Conservation (phyloP, 1,140 invertebrate genomes). For the Drosophila cardini region DNA sequence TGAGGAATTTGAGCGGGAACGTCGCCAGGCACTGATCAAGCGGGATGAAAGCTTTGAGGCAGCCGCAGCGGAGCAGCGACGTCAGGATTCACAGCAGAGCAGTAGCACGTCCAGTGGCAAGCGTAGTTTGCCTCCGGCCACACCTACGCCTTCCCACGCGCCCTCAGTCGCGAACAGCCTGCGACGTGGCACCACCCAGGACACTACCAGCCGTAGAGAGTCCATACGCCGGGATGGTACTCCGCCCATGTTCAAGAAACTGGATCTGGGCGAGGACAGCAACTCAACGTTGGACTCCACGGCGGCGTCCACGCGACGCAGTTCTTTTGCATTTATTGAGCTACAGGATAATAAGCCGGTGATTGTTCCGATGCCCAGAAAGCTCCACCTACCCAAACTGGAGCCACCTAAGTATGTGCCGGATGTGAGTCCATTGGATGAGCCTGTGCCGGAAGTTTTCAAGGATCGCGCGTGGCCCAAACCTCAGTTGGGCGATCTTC, state of each 20-base stretch:
- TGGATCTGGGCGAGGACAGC: conserved; percentile 58
- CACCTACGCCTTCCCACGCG: background rate
- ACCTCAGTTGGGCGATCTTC: conserved; percentile 40
- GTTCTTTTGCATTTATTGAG: conserved; percentile 84
- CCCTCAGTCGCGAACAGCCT: conserved; percentile 24
- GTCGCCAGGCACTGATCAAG: conserved; percentile 68
- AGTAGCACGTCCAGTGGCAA: conserved; percentile 70
- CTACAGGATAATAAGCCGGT: conserved; percentile 77
- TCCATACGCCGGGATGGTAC: conserved; percentile 54
- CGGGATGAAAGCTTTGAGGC: conserved; percentile 74
- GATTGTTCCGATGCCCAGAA: conserved; percentile 78
- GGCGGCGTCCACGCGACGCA: conserved; percentile 70
- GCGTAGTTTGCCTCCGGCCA: conserved; percentile 61
- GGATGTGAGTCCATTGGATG: conserved; percentile 44
- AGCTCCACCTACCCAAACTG: conserved; percentile 67
- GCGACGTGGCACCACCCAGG: conserved; percentile 58
- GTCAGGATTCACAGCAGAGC: conserved; percentile 65
- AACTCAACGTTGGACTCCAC: conserved; percentile 57
- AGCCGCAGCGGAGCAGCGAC: conserved; percentile 60
- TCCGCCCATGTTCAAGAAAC: conserved; percentile 77
- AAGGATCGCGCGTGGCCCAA: conserved; percentile 77
- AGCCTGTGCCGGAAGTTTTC: conserved; percentile 73
- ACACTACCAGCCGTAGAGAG: conserved; percentile 49
- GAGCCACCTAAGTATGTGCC: conserved; percentile 58
- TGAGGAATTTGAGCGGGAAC: conserved; percentile 72